These are phyloP conservation scores for Rhagonycha fulva DNA, from an alignment of 2,888 invertebrate genomes.

Conservation along the genomic window DNA sequence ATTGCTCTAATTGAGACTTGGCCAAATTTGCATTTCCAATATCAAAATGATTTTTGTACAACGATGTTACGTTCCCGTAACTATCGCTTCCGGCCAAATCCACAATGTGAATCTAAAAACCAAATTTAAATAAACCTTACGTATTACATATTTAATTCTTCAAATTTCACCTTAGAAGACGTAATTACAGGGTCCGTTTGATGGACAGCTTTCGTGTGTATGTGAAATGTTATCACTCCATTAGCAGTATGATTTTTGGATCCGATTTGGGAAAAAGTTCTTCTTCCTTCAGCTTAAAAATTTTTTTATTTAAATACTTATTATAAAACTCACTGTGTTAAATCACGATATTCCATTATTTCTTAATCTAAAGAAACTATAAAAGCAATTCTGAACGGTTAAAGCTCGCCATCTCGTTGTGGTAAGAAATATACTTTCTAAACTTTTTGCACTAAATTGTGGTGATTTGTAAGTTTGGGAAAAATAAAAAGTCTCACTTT, in stretches of 20 bases:
- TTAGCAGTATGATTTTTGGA: constrained; percentile 50
- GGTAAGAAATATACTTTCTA: too few relatives aligned
- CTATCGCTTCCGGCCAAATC: constrained; percentile 55
- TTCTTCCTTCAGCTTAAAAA: constrained; percentile 49
- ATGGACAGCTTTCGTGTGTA: constrained; percentile 41
- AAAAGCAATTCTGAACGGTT: too few relatives aligned
- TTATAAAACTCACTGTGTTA: too few relatives aligned
- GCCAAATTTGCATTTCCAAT: constrained; percentile 52
- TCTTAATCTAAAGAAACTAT: too few relatives aligned
- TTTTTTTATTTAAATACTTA: too few relatives aligned
- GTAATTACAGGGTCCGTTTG: constrained; percentile 39
- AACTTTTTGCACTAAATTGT: too few relatives aligned
- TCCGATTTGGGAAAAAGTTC: constrained; percentile 41
- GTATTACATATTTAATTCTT: background rate
- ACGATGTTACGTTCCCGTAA: constrained; percentile 43
- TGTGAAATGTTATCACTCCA: constrained; percentile 51
- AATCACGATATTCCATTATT: too few relatives aligned
- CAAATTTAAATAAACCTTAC: background rate
- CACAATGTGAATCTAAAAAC: constrained; percentile 53
- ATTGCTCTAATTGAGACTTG: constrained; percentile 53
- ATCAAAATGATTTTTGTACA: constrained; percentile 46
- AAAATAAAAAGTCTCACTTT: too few relatives aligned
- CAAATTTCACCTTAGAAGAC: constrained; percentile 41
- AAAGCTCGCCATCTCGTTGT: too few relatives aligned
- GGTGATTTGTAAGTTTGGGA: too few relatives aligned